phyloP scores from a whole-genome alignment of 2,797 vertebrate genomes.

The Thripadectes ignobilis region DNA sequence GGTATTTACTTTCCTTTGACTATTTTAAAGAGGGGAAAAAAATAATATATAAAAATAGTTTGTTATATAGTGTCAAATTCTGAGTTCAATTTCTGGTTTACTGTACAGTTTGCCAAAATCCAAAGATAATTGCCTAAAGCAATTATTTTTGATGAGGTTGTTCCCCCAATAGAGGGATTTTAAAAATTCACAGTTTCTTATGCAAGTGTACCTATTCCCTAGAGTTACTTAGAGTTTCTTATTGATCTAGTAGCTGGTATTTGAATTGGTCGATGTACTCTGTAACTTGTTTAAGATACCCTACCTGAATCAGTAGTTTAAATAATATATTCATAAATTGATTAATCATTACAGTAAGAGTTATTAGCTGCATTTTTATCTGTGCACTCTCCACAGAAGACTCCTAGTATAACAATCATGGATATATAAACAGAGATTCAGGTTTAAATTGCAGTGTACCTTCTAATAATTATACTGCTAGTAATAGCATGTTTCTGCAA shows the following conservation, averaged over 20 bases:
- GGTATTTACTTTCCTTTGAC: not conserved
- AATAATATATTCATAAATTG: conserved; percentile 98
- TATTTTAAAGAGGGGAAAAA: not conserved
- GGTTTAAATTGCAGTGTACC: conserved; percentile 56
- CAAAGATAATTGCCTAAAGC: not conserved
- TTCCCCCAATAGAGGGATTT: conserved; percentile 46
- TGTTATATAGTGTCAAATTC: not conserved
- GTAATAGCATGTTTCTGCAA: conserved; percentile 22
- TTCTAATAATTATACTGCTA: conserved; percentile 25
- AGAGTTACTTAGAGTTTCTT: conserved; percentile 89
- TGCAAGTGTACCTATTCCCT: conserved; percentile 79
- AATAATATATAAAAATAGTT: not conserved
- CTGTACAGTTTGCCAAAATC: conserved; percentile 1
- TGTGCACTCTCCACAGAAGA: conserved; percentile 75
- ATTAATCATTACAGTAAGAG: conserved; percentile 96
- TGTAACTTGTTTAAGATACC: conserved; percentile 91
- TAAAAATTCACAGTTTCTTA: conserved; percentile 71
- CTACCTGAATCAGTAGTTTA: conserved; percentile 94
- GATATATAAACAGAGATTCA: conserved; percentile 73
- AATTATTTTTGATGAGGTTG: conserved; percentile 37
- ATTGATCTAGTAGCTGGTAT: conserved; percentile 91
- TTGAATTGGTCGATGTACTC: conserved; percentile 92
- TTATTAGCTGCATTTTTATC: conserved; percentile 93
- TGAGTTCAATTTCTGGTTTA: not conserved
- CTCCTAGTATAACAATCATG: conserved; percentile 71